phyloP scores from a whole-genome alignment of 2,113 vertebrate species.

The Onychorhynchus coronatus region DNA sequence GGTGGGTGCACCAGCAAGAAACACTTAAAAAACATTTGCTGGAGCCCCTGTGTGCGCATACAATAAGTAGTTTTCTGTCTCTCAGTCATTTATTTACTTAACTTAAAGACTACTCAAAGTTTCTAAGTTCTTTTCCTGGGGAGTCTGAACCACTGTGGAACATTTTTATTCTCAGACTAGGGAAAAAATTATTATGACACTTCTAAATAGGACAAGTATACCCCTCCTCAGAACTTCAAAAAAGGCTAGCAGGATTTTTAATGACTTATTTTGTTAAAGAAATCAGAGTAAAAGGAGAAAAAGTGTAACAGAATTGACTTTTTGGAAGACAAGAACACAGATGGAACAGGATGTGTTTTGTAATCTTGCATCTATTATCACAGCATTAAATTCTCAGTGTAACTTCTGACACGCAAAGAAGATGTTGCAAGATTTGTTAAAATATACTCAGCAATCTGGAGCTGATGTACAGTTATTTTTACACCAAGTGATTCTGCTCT shows the following conservation, averaged over 20 bases:
- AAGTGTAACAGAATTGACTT: background rate
- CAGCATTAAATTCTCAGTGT: background rate
- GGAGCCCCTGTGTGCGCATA: background rate
- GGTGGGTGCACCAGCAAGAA: background rate
- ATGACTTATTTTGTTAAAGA: background rate
- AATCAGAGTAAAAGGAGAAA: background rate
- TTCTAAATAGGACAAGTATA: background rate
- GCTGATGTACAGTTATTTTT: background rate
- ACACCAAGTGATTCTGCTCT: background rate
- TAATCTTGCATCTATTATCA: background rate
- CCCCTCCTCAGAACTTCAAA: background rate
- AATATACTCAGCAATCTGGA: background rate
- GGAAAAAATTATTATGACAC: background rate
- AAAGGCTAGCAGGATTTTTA: background rate
- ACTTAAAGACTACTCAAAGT: background rate
- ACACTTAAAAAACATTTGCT: background rate
- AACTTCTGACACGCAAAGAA: background rate
- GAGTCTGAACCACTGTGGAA: background rate
- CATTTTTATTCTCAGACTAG: background rate
- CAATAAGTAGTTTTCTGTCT: background rate
- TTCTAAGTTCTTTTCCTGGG: background rate
- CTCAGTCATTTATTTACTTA: background rate
- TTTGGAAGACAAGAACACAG: background rate
- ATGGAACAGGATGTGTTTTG: background rate
- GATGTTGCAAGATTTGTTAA: background rate